Evolutionary conservation across 2,797 vertebrate species (phyloP).

Genomic region (Scolopax bukidnonensis): DNA sequence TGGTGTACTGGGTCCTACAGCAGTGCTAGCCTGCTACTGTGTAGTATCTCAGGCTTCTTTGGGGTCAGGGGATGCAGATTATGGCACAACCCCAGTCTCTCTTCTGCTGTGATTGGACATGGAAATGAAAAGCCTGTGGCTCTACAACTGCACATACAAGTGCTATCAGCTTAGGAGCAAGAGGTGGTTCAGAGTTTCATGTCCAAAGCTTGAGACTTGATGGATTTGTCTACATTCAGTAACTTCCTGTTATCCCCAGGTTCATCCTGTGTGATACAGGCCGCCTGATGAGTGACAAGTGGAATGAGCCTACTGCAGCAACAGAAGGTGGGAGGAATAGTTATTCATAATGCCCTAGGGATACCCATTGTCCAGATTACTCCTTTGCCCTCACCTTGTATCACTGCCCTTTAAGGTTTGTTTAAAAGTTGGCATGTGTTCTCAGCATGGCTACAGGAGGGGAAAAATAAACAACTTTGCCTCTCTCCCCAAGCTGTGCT

Average conservation of each 20-base stretch:
- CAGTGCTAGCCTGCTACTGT: neutral
- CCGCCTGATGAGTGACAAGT: neutral
- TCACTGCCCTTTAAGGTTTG: neutral
- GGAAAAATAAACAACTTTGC: neutral
- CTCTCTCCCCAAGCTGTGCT: neutral
- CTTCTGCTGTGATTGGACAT: neutral
- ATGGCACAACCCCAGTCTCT: neutral
- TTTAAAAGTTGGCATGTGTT: neutral
- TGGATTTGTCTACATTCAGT: neutral
- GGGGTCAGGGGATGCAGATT: neutral
- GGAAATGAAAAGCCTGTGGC: neutral
- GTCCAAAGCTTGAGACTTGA: neutral
- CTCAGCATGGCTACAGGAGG: neutral
- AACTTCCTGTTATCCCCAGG: neutral
- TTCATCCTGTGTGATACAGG: neutral
- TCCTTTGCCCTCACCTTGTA: neutral
- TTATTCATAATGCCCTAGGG: neutral
- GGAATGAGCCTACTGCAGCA: neutral
- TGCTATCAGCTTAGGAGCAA: neutral
- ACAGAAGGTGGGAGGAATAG: neutral
- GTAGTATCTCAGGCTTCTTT: neutral
- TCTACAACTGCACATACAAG: neutral
- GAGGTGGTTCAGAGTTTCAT: neutral
- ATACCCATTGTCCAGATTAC: neutral
- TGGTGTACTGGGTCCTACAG: neutral